Percentiles rank a stretch among this genome's conserved stretches.
Evolutionary conservation across 2,113 vertebrate species (phyloP).

Genomic region (Hyla sarda): DNA sequence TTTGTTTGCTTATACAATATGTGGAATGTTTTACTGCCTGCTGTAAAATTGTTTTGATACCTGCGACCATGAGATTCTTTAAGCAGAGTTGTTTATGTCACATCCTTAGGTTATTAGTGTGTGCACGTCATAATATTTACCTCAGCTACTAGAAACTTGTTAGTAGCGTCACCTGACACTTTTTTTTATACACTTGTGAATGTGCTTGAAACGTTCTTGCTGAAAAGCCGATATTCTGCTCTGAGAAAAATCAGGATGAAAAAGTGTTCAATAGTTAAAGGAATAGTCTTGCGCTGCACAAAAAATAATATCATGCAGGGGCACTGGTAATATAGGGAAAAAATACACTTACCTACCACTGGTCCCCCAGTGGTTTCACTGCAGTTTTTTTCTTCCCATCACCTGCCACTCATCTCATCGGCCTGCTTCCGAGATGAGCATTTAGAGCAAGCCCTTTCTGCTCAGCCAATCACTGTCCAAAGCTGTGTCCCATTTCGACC

Average conservation of each 20-base stretch:
- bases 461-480: too few relatives aligned
- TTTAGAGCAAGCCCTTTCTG: too few relatives aligned
- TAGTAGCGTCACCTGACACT: background rate
- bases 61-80: background rate
- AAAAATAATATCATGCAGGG: too few relatives aligned
- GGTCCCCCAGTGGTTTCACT: too few relatives aligned
- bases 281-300: too few relatives aligned
- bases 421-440: too few relatives aligned
- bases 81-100: slow-evolving; percentile 30
- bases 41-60: slow-evolving; percentile 26
- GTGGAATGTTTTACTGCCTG: slow-evolving; percentile 28
- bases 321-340: too few relatives aligned
- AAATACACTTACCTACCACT: too few relatives aligned
- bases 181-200: background rate
- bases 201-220: background rate
- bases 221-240: background rate
- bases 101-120: slow-evolving; percentile 28
- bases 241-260: background rate
- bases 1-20: slow-evolving; percentile 43
- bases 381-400: too few relatives aligned
- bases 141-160: slow-evolving; percentile 6
- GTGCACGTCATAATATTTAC: slow-evolving; percentile 51
- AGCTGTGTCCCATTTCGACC: too few relatives aligned
- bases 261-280: background rate
- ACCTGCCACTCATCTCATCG: too few relatives aligned